Conservation (phyloP, 2,888 invertebrate species). For the Automeris io region DNA sequence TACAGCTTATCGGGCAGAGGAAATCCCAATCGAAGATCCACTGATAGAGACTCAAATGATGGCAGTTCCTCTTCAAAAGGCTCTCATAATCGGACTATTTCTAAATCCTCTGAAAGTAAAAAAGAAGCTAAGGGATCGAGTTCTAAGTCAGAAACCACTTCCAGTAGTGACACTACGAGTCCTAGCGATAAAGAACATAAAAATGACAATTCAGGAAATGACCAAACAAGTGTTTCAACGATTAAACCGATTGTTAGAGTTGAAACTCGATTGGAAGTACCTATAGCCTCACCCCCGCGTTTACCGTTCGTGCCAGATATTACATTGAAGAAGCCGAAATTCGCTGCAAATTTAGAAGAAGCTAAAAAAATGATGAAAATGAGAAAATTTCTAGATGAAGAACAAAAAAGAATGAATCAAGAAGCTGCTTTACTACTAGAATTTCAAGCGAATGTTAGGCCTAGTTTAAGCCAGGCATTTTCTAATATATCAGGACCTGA, state of each 20-base stretch:
- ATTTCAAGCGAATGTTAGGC: constrained; percentile 69
- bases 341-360: constrained; percentile 81
- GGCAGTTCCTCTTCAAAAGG: constrained; percentile 76
- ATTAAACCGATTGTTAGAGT: constrained; percentile 50
- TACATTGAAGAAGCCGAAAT: constrained; percentile 80
- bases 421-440: constrained; percentile 65
- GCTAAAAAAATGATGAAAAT: constrained; percentile 81
- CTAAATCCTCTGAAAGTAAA: constrained; percentile 52
- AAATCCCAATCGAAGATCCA: constrained; percentile 81
- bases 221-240: constrained; percentile 13
- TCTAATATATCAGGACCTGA: constrained; percentile 70
- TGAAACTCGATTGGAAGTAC: constrained; percentile 56
- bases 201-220: constrained; percentile 26
- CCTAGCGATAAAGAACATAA: constrained; percentile 68
- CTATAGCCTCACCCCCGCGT: constrained; percentile 49
- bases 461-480: constrained; percentile 65
- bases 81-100: constrained; percentile 46
- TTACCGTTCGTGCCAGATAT: constrained; percentile 65
- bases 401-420: constrained; percentile 75
- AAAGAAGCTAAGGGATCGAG: constrained; percentile 57
- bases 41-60: constrained; percentile 88
- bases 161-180: constrained; percentile 66
- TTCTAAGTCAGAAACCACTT: constrained; percentile 62
- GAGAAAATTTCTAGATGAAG: constrained; percentile 79
- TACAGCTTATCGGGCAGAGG: constrained; percentile 80